These are phyloP conservation scores for Luperina nickerlii DNA, from an alignment of 2,888 invertebrate species.

Conservation along the genomic window DNA sequence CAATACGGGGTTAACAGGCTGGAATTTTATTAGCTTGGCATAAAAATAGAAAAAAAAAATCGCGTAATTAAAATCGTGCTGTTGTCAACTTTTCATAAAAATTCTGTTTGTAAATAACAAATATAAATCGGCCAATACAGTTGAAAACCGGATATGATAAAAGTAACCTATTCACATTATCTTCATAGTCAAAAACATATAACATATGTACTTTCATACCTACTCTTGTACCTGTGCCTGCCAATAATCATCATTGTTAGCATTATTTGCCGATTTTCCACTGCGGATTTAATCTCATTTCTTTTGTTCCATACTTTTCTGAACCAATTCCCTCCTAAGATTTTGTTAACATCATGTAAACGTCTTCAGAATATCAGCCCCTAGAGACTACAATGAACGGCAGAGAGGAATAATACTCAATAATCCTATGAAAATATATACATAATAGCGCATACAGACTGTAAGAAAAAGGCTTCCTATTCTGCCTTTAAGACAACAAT, in stretches of 20 bases:
- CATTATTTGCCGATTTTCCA: not conserved
- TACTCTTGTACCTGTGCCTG: not conserved
- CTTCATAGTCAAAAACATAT: not conserved
- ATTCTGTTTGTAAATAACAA: not conserved
- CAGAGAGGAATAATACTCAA: conserved; percentile 6
- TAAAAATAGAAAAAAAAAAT: not conserved
- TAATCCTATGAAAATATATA: conserved; percentile 33
- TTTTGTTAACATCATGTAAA: conserved; percentile 13
- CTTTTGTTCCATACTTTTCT: not conserved
- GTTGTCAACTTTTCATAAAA: not conserved
- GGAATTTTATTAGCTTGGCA: not conserved
- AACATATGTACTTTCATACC: not conserved
- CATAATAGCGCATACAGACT: conserved; percentile 7
- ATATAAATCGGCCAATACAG: not conserved
- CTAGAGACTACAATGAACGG: conserved; percentile 10
- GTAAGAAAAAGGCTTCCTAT: conserved; percentile 2
- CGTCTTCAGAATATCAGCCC: not conserved
- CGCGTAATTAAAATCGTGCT: no score
- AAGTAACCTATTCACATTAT: not conserved
- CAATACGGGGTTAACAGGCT: not conserved
- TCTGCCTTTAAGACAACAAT: conserved; percentile 2
- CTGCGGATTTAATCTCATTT: not conserved
- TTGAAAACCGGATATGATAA: not conserved
- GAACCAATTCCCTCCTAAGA: not conserved
- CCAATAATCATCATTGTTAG: not conserved